Evolutionary conservation across 2,888 invertebrate genomes (phyloP).

Genomic region (Caenorhabditis drosophilae): DNA sequence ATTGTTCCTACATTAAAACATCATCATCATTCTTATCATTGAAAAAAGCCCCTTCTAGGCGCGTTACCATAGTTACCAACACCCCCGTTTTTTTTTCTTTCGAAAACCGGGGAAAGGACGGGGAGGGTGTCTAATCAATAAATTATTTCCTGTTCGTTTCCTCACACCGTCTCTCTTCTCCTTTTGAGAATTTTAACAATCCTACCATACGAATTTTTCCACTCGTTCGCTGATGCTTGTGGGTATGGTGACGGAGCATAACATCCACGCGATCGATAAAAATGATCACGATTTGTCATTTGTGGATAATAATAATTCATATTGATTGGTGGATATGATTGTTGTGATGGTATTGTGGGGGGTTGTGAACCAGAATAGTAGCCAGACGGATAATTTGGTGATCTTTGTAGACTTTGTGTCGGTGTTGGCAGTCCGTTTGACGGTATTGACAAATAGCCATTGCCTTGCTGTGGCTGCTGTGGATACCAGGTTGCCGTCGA

Average conservation of each 20-base stretch:
- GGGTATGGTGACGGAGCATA: too few species aligned
- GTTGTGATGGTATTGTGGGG: background rate
- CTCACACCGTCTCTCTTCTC: background rate
- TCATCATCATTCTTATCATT: too few species aligned
- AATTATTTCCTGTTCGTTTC: background rate
- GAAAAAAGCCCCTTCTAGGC: too few species aligned
- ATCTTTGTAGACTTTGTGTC: background rate
- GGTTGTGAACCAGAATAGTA: conserved; percentile 7
- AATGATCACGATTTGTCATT: conserved; percentile 21
- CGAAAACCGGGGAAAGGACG: too few species aligned
- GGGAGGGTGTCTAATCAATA: too few species aligned
- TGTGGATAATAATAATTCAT: conserved; percentile 5
- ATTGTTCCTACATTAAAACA: too few species aligned
- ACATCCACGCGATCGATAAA: conserved; percentile 28
- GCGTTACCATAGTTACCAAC: background rate
- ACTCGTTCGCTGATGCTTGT: background rate
- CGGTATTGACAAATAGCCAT: conserved; percentile 11
- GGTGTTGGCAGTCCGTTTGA: background rate
- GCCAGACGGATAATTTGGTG: conserved; percentile 4
- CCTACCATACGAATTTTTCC: background rate
- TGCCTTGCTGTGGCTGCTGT: conserved; percentile 26
- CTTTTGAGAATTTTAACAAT: too few species aligned
- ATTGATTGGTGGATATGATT: background rate
- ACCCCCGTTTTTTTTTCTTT: too few species aligned
- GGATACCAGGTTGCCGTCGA: conserved; percentile 42